Conservation (phyloP, 2,797 vertebrate species). For the Megaceryle alcyon region DNA sequence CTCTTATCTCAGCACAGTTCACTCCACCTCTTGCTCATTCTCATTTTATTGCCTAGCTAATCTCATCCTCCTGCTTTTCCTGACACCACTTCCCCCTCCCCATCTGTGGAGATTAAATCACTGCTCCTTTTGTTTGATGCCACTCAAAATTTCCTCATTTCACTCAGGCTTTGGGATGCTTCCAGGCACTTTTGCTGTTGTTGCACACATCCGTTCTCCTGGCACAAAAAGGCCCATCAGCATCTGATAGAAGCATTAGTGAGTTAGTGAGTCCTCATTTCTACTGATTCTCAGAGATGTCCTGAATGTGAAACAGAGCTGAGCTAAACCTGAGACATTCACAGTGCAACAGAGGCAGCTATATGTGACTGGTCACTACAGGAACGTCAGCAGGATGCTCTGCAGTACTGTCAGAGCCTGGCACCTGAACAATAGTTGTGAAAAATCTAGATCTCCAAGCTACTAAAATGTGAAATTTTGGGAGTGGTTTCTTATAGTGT, state of each 20-base stretch:
- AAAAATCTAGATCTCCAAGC: neutral
- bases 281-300: neutral
- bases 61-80: constrained; percentile 67
- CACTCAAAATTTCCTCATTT: constrained; percentile 66
- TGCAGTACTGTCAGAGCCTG: neutral
- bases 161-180: constrained; percentile 42
- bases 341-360: neutral
- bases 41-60: constrained; percentile 67
- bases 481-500: neutral
- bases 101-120: constrained; percentile 64
- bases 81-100: constrained; percentile 34
- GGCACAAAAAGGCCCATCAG: constrained; percentile 34
- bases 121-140: constrained; percentile 45
- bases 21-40: constrained; percentile 64
- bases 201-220: constrained; percentile 48
- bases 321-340: neutral
- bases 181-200: constrained; percentile 62
- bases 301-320: neutral
- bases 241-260: constrained; percentile 24
- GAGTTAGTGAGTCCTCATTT: neutral
- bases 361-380: neutral
- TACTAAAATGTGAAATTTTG: neutral
- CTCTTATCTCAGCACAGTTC: constrained; percentile 53
- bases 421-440: neutral
- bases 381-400: neutral